Conservation (phyloP, 2,113 vertebrate genomes). For the Turnix velox region DNA sequence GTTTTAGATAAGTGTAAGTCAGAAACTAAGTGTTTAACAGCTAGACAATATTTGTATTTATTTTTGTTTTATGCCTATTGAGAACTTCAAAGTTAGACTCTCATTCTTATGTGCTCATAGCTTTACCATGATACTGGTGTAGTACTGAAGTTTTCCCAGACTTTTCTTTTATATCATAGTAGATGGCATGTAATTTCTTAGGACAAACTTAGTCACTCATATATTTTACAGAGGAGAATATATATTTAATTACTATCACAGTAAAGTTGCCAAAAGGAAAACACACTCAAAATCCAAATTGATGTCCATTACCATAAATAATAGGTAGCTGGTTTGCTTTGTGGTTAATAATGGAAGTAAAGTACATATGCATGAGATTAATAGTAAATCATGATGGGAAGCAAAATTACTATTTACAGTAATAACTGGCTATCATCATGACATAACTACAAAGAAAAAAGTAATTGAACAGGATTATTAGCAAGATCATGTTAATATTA, state of each 20-base stretch:
- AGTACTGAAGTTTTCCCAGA: neutral
- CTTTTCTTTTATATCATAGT: neutral
- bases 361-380: neutral
- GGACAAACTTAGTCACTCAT: neutral
- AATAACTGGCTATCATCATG: neutral
- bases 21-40: neutral
- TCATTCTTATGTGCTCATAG: neutral
- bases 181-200: neutral
- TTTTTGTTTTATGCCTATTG: neutral
- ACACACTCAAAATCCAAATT: neutral
- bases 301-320: slow-evolving; percentile 34
- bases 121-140: neutral
- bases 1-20: neutral
- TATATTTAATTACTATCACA: neutral
- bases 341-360: slow-evolving; percentile 38
- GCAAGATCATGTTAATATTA: neutral
- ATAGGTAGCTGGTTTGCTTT: neutral
- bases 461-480: neutral
- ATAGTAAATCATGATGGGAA: slow-evolving; percentile 10
- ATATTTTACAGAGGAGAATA: neutral
- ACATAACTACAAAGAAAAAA: neutral
- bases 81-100: neutral
- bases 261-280: neutral
- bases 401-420: slow-evolving; percentile 19
- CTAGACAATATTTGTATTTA: neutral